These are phyloP conservation scores for Poecilia picta DNA, from an alignment of 2,797 vertebrate species.

Conservation along the genomic window DNA sequence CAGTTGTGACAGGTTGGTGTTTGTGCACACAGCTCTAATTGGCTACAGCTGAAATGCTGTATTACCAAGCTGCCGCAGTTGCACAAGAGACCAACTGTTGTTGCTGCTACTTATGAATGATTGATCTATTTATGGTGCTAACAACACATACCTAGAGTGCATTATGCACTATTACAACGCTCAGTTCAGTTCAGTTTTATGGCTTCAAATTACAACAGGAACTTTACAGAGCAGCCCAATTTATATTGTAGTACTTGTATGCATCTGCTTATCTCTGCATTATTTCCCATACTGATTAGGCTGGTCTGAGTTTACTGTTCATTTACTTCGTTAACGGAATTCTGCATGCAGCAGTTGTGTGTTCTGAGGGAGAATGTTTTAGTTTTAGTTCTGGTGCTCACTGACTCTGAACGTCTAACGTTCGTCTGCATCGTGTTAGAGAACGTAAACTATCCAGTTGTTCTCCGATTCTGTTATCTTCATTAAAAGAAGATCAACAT, in stretches of 20 bases:
- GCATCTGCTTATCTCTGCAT: too few species aligned
- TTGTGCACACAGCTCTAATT: slow-evolving; percentile 12
- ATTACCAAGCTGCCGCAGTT: not conserved
- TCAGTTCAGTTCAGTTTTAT: not conserved
- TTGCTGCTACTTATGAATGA: not conserved
- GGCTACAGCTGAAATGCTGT: slow-evolving; percentile 19
- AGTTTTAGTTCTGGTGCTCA: too few species aligned
- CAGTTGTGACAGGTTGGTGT: slow-evolving; percentile 3
- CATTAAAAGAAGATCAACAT: too few species aligned
- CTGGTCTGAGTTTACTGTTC: too few species aligned
- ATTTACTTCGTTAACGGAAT: too few species aligned
- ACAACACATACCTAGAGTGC: not conserved
- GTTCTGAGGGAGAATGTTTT: too few species aligned
- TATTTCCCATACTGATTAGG: too few species aligned
- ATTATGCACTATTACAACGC: not conserved
- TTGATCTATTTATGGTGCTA: not conserved
- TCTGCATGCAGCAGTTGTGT: too few species aligned
- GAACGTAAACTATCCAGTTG: too few species aligned
- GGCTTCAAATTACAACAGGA: not conserved
- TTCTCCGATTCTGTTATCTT: too few species aligned
- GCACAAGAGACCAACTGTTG: not conserved
- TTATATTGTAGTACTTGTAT: not conserved
- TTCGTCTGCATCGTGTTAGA: too few species aligned
- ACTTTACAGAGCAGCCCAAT: not conserved
- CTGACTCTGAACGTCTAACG: too few species aligned